Conservation (phyloP, 2,888 invertebrate genomes). For the Drosophila yooni region DNA sequence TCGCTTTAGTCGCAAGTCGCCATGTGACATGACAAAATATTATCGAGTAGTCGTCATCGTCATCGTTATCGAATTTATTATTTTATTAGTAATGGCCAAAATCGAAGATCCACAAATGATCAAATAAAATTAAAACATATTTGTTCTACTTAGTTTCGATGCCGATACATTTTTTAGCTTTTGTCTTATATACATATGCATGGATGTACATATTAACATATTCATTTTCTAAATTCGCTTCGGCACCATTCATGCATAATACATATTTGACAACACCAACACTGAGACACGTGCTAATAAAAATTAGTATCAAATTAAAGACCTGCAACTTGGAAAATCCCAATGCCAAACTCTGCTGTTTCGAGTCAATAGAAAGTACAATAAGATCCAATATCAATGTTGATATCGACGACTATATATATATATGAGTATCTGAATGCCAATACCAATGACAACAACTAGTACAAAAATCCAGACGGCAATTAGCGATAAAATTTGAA, state of each 20-base stretch:
- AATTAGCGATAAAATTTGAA: slow-evolving; percentile 49
- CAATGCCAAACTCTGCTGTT: slow-evolving; percentile 5
- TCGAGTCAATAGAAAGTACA: slow-evolving; percentile 26
- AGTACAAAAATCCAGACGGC: slow-evolving; percentile 35
- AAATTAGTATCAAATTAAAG: slow-evolving; percentile 2
- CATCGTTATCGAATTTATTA: slow-evolving; percentile 16
- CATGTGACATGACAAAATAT: slow-evolving; percentile 37
- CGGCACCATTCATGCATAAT: slow-evolving; percentile 7
- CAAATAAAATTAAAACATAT: not conserved
- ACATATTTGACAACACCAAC: slow-evolving; percentile 12
- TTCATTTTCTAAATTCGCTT: slow-evolving; percentile 3
- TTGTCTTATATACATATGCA: not conserved
- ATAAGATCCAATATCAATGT: slow-evolving; percentile 16
- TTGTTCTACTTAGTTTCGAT: not conserved
- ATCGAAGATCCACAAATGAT: not conserved
- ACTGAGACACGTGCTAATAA: slow-evolving; percentile 2
- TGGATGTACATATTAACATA: not conserved
- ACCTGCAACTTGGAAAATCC: slow-evolving; percentile 1
- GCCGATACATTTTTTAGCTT: not conserved
- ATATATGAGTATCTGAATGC: slow-evolving; percentile 1
- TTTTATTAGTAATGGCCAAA: not conserved
- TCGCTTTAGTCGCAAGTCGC: slow-evolving; percentile 19
- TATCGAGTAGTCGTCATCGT: slow-evolving; percentile 32
- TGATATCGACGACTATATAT: slow-evolving; percentile 6
- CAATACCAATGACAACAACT: slow-evolving; percentile 20